These are phyloP conservation scores for Galagoides demidoff DNA, from an alignment of 2,797 vertebrate genomes.

Conservation along the genomic window DNA sequence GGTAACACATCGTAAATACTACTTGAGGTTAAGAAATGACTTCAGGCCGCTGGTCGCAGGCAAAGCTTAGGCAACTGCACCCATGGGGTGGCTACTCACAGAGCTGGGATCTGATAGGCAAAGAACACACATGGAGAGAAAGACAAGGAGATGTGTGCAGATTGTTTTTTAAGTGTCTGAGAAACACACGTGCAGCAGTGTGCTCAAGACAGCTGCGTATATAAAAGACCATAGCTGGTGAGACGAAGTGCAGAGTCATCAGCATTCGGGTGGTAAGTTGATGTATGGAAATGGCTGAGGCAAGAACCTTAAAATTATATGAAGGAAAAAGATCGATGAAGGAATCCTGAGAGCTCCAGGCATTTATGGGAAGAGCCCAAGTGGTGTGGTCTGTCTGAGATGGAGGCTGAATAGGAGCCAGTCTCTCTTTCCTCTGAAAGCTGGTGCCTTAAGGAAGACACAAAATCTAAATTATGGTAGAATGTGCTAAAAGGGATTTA, in stretches of 20 bases:
- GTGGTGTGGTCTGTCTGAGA: accelerated
- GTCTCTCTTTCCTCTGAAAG: not conserved
- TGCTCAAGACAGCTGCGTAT: not conserved
- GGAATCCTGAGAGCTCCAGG: not conserved
- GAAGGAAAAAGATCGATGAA: not conserved
- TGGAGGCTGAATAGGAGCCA: accelerated
- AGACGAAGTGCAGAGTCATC: not conserved
- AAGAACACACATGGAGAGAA: not conserved
- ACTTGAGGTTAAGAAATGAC: not conserved
- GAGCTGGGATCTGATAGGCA: not conserved
- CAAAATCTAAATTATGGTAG: not conserved
- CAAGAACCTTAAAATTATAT: not conserved
- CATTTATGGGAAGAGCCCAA: not conserved
- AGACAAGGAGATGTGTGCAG: not conserved
- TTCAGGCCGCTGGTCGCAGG: not conserved
- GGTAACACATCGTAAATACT: not conserved
- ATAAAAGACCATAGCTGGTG: accelerated
- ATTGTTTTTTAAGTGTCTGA: not conserved
- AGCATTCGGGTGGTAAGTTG: not conserved
- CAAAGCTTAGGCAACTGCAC: accelerated
- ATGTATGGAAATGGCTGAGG: not conserved
- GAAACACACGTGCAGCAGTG: accelerated
- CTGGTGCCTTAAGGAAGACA: not conserved
- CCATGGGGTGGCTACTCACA: not conserved
- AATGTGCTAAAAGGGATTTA: not conserved